Base-by-base conservation (phyloP, 2,888 invertebrate species). In the Drosophila nigritarsus region DNA sequence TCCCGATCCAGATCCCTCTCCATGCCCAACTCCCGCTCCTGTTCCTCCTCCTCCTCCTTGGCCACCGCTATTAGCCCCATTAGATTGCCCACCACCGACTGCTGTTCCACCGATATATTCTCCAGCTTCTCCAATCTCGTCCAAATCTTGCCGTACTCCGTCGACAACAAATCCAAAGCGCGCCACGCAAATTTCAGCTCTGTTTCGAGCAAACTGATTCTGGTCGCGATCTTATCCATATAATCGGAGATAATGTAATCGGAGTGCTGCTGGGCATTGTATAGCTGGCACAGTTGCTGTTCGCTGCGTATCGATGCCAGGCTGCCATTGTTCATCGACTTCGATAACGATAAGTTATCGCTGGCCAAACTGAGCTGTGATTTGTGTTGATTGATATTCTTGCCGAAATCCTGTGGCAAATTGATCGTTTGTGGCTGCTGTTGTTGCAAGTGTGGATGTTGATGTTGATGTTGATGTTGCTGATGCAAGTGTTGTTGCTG, bases 61-160 rank as follows among this genome's bases (percentile, higher is more conserved):
- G 60, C 91, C 4, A 80, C 82, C 3, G 82, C 80, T 32, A 92
- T 90, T 0, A 93, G 66, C 9, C 87, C 92, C 91, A 98, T 95
- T 89, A 98, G 94, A 91, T 98, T 98, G 60, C 96, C 95, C 87
- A 98, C 97, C 50, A 98, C 97, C 83, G 97, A 96, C 92, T 98
- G 98, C 92, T 98, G 98, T 91, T 98, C 98, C 92, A 96, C 95
- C 4, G 98, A 95, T 72, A 98, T 94, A 29, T 96, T 95, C 92
- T 98, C 98, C 34, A 98, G 94, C 92, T 98, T 97, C 91, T 98
- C 98, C 71, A 98, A 94, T 51, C 98, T 94, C 90, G 97, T 97
- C 98, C 98, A 98, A 96, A 98, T 98, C 92, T 97, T 97, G 61
- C 98, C 97, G 90, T 98, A 98, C 92, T 98, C 98, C 90, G 97